Conservation (phyloP, 2,113 vertebrate species). For the Cyprinus carpio region DNA sequence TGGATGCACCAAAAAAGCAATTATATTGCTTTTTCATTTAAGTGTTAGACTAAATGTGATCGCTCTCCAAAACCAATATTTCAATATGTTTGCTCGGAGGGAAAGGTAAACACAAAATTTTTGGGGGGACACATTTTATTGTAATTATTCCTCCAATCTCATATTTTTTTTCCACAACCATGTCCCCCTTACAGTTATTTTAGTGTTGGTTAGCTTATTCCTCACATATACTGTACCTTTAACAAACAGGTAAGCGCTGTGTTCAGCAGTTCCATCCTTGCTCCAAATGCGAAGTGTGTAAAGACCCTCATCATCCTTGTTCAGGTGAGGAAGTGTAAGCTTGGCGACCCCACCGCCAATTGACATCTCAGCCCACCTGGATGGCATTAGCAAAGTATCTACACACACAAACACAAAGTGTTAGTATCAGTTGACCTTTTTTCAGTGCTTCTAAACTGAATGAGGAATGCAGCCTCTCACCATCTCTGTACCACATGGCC, state of each 20-base stretch:
- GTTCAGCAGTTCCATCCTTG: conserved; percentile 84
- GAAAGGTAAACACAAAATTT: too few relatives aligned
- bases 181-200: neutral
- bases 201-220: neutral
- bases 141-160: neutral
- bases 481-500: conserved; percentile 92
- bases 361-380: conserved; percentile 82
- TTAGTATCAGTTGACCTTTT: neutral
- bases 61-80: too few relatives aligned
- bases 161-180: neutral
- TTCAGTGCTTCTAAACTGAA: neutral
- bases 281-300: conserved; percentile 91
- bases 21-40: too few relatives aligned
- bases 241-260: conserved; percentile 94
- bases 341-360: conserved; percentile 83
- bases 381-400: conserved; percentile 84
- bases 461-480: conserved; percentile 71
- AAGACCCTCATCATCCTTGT: conserved; percentile 97
- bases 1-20: too few relatives aligned
- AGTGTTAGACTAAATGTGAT: too few relatives aligned
- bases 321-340: conserved; percentile 85
- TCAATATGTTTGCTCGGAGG: too few relatives aligned
- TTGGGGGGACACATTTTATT: too few relatives aligned
- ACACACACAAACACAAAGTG: conserved; percentile 13
- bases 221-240: conserved; percentile 75